These are phyloP conservation scores for Catharus fuscescens DNA, from an alignment of 2,113 vertebrate genomes.

Conservation along the genomic window DNA sequence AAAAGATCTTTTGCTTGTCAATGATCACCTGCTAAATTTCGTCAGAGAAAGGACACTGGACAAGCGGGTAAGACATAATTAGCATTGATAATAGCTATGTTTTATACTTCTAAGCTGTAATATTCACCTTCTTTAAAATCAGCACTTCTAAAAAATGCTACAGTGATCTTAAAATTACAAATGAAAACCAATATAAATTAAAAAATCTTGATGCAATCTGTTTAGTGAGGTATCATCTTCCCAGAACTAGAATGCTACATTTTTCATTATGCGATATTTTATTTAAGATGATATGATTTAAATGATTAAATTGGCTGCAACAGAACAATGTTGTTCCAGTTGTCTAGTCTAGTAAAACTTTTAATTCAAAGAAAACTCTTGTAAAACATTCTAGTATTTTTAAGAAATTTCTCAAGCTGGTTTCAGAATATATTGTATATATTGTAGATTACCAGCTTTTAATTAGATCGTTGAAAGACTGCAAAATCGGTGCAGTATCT, in stretches of 20 bases:
- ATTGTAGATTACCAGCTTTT: background rate
- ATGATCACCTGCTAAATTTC: conserved; percentile 95
- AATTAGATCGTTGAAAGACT: background rate
- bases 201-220: background rate
- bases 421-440: background rate
- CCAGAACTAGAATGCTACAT: background rate
- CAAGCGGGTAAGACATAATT: conserved; percentile 84
- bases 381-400: background rate
- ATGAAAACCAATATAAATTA: background rate
- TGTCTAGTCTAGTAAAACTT: background rate
- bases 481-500: background rate
- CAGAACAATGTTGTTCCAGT: background rate
- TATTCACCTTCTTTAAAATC: background rate
- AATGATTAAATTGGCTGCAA: background rate
- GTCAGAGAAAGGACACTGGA: conserved; percentile 96
- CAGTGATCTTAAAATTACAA: background rate
- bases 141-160: background rate
- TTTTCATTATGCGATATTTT: background rate
- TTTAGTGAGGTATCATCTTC: background rate
- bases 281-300: background rate
- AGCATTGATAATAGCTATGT: background rate
- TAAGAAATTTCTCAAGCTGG: background rate
- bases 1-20: conserved; percentile 96
- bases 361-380: background rate
- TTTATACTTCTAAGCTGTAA: background rate